phyloP scores from a whole-genome alignment of 2,797 vertebrate genomes.

The Chromobotia macracanthus region DNA sequence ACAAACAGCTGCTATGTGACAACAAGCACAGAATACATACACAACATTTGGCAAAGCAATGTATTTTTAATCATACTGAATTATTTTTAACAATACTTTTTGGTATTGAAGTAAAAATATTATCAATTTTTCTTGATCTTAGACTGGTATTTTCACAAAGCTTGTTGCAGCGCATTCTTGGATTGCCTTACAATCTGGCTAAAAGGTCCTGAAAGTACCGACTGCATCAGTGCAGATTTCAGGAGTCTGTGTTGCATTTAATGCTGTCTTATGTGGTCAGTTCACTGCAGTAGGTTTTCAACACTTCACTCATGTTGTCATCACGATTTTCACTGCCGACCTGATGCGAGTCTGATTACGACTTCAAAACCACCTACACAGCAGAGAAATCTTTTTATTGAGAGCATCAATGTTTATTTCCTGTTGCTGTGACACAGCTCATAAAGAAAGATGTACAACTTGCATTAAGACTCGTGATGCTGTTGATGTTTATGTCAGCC shows the following conservation, averaged over 20 bases:
- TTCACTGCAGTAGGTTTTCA: not conserved
- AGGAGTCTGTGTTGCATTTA: not conserved
- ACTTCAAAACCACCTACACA: constrained; percentile 41
- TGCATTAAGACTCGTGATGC: constrained; percentile 15
- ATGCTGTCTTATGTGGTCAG: constrained; percentile 5
- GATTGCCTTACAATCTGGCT: not conserved
- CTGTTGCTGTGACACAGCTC: constrained; percentile 19
- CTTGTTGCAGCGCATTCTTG: not conserved
- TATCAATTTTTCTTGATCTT: not conserved
- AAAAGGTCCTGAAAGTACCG: not conserved
- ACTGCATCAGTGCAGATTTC: not conserved
- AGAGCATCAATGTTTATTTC: constrained; percentile 30
- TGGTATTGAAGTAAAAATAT: too few species aligned
- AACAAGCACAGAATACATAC: too few species aligned
- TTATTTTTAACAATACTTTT: too few species aligned
- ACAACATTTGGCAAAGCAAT: too few species aligned
- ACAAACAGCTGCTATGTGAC: too few species aligned
- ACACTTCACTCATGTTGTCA: not conserved
- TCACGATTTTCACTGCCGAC: constrained; percentile 19
- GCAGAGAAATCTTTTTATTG: constrained; percentile 3
- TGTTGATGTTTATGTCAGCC: constrained; percentile 5
- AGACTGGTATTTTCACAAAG: not conserved
- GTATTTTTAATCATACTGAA: too few species aligned
- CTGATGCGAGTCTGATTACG: constrained; percentile 20
- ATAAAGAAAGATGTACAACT: constrained; percentile 33